A percentile compares a stretch with the other conserved stretches of the same genome.
Conservation (phyloP, 2,888 invertebrate genomes). For the Thumatha senex region DNA sequence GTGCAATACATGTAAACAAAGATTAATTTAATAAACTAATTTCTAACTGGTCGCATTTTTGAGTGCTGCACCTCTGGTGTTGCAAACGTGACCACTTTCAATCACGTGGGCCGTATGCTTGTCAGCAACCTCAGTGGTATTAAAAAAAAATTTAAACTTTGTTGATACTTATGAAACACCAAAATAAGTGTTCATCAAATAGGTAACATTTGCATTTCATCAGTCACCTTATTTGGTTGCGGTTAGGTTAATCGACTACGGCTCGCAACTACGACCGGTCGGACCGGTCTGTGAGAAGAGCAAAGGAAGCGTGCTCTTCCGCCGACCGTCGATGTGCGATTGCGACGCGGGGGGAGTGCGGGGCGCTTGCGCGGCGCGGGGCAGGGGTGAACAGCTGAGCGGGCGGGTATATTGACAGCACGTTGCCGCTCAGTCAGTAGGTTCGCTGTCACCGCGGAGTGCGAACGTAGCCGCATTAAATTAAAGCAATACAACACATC, state of each 20-base stretch:
- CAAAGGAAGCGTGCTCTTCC: conserved; percentile 29
- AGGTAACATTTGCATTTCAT: conserved; percentile 47
- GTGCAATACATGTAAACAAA: too few species aligned
- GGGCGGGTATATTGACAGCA: conserved; percentile 84
- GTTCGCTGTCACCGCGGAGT: conserved; percentile 77
- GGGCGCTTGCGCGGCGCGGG: conserved; percentile 62
- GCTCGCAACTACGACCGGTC: conserved; percentile 31
- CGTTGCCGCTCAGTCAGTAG: conserved; percentile 83
- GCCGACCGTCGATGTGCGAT: conserved; percentile 40
- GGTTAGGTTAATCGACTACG: conserved; percentile 43
- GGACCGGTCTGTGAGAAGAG: conserved; percentile 21
- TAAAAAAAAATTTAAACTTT: too few species aligned
- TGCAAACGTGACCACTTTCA: too few species aligned
- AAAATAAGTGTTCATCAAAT: conserved; percentile 36
- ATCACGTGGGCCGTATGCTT: too few species aligned
- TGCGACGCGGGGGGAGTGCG: conserved; percentile 55
- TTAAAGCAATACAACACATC: conserved; percentile 43
- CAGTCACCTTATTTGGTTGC: conserved; percentile 33
- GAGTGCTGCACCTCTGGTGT: too few species aligned
- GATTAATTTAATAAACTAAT: too few species aligned
- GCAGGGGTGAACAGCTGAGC: conserved; percentile 84
- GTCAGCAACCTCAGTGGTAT: too few species aligned
- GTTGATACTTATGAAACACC: conserved; percentile 24
- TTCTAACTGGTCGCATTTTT: too few species aligned
- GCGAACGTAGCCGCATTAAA: conserved; percentile 70